Percentiles rank a stretch among this genome's conserved stretches.
Conservation (phyloP, 1,140 invertebrate genomes). For the Dreissena rostriformis region DNA sequence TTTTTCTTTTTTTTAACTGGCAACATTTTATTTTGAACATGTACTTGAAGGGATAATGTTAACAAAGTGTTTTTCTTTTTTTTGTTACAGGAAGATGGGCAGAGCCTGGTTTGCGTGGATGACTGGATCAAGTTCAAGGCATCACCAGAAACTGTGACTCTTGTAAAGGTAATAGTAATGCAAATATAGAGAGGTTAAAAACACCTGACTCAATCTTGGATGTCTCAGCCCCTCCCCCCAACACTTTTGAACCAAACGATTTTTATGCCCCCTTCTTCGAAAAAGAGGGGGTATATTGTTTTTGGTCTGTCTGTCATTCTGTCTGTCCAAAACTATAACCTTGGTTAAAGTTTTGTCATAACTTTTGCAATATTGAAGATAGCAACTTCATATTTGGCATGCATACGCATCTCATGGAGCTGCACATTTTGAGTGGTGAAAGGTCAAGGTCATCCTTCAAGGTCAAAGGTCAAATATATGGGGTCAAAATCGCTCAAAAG, state of each 20-base stretch:
- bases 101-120: conserved; percentile 82
- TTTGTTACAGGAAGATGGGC: conserved; percentile 64
- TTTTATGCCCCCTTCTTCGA: too few relatives aligned
- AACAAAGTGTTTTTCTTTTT: conserved; percentile 1
- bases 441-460: too few relatives aligned
- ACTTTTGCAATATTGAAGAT: too few relatives aligned
- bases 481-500: too few relatives aligned
- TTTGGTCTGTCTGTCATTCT: background rate
- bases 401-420: too few relatives aligned
- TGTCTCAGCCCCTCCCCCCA: background rate
- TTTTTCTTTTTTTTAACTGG: conserved; percentile 18
- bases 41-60: too few relatives aligned
- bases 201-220: background rate
- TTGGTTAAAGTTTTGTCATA: background rate
- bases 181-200: background rate
- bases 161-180: conserved; percentile 79
- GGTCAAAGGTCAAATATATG: too few relatives aligned
- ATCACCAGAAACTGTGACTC: conserved; percentile 85
- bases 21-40: too few relatives aligned
- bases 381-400: too few relatives aligned
- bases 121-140: conserved; percentile 93
- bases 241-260: too few relatives aligned
- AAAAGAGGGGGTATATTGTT: background rate
- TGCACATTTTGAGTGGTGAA: too few relatives aligned
- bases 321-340: background rate